These are phyloP conservation scores for Sweltsa coloradensis DNA, from an alignment of 1,140 invertebrate species.

Conservation along the genomic window DNA sequence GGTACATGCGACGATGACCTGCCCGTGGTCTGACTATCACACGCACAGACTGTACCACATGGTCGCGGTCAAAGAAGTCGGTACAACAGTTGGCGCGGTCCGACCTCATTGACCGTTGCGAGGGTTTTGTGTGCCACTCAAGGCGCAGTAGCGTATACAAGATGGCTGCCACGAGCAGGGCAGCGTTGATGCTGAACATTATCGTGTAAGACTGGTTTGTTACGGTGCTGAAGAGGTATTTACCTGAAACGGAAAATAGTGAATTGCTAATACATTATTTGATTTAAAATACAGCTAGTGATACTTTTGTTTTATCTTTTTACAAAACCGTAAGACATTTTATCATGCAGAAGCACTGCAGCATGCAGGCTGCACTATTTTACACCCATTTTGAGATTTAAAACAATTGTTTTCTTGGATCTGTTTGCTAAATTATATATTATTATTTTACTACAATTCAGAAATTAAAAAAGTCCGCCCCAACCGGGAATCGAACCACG, in stretches of 20 bases:
- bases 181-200: slow-evolving; percentile 57
- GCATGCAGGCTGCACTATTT: neutral
- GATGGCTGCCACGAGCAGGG: slow-evolving; percentile 42
- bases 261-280: neutral
- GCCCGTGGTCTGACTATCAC: slow-evolving; percentile 41
- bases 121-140: slow-evolving; percentile 48
- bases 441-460: too few species aligned
- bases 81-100: neutral
- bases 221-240: slow-evolving; percentile 40
- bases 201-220: slow-evolving; percentile 45
- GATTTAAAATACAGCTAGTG: neutral
- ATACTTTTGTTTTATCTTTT: too few species aligned
- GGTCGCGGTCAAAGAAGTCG: slow-evolving; percentile 57
- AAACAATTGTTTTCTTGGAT: too few species aligned
- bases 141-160: slow-evolving; percentile 44
- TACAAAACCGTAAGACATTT: too few species aligned
- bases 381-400: too few species aligned
- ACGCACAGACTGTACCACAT: slow-evolving; percentile 42
- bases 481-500: too few species aligned
- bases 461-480: too few species aligned
- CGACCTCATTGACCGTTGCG: slow-evolving; percentile 28
- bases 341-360: neutral
- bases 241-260: slow-evolving; percentile 29
- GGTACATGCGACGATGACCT: slow-evolving; percentile 39
- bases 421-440: too few species aligned